Evolutionary conservation across 2,888 invertebrate species (phyloP), one percentile per base, ranked within the genome.

Genomic region (Petrolisthes cinctipes): DNA sequence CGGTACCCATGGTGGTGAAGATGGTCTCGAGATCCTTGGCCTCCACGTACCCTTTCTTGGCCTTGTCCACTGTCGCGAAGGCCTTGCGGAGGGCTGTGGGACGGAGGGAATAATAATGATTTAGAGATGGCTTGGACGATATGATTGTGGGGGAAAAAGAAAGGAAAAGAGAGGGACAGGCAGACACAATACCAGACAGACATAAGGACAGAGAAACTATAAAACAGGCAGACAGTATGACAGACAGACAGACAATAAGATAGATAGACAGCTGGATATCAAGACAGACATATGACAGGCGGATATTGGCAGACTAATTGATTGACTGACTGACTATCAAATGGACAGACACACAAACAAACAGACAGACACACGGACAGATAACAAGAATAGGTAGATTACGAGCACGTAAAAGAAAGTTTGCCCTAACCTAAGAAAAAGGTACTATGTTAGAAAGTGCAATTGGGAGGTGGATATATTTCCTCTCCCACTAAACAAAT

Each of bases 1-100:
- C 88, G n/a, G 88, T 88, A 37, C 88, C 88, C 85, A 88, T 82
- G 71, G 82, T 88, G 85, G 81, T 88, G 57, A 88, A 85, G 54
- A 88, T 88, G 23, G 51, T 81, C 53, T 85, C 88, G 20, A 88
- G 71, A 82, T 85, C 85, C 71, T 88, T 85, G 82, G 56, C 81
- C 5, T 85, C 84, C 71, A 88, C 82, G 82, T 83, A 88, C 14
- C 88, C 88, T 17, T 57, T 82, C 71, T 85, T 88, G 14, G 82
- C 66, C 78, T 88, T 88, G 88, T 88, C 88, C 54, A 85, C 82
- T 17, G 85, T 82, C 17, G 88, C 88, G 79, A 88, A 88, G 66
- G 88, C 85, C 88, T 88, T 88, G 61, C 88, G 88, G 9, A 88
- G 88, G 68, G 78, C 88, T 88, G 85, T 11, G 7, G 79, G 14